These are phyloP conservation scores for Xyrauchen texanus DNA, from an alignment of 2,113 vertebrate genomes.

Conservation along the genomic window DNA sequence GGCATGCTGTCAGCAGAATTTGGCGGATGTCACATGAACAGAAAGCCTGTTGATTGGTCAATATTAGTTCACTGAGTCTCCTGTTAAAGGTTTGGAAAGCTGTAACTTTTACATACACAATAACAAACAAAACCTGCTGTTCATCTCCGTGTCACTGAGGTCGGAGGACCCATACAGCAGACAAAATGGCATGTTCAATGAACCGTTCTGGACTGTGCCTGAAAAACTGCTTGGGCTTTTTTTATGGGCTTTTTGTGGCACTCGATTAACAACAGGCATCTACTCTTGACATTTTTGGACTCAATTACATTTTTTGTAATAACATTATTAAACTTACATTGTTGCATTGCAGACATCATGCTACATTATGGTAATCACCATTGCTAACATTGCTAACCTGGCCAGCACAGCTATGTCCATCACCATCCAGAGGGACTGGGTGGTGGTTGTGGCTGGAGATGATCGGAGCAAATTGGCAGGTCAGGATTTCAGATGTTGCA, in stretches of 20 bases:
- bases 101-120: constrained; percentile 17
- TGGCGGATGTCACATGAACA: constrained; percentile 58
- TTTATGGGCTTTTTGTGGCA: no score
- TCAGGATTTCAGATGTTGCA: constrained; percentile 60
- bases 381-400: constrained; percentile 95
- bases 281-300: no score
- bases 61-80: constrained; percentile 12
- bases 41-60: constrained; percentile 11
- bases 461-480: constrained; percentile 94
- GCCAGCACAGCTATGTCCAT: constrained; percentile 95
- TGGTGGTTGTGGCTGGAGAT: constrained; percentile 94
- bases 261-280: no score
- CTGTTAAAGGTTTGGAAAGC: constrained; percentile 8
- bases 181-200: not conserved
- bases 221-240: not conserved
- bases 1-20: constrained; percentile 65
- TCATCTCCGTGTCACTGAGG: constrained; percentile 1
- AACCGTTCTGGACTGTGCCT: not conserved
- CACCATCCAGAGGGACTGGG: constrained; percentile 98
- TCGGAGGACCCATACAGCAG: not conserved
- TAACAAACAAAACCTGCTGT: constrained; percentile 18
- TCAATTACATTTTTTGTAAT: not conserved
- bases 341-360: constrained; percentile 82
- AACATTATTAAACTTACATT: not conserved
- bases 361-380: constrained; percentile 94